Percentiles rank a stretch among this genome's conserved stretches.
These are phyloP conservation scores for Rattus norvegicus DNA, from an alignment of 2,113 vertebrate species.

Conservation along the genomic window DNA sequence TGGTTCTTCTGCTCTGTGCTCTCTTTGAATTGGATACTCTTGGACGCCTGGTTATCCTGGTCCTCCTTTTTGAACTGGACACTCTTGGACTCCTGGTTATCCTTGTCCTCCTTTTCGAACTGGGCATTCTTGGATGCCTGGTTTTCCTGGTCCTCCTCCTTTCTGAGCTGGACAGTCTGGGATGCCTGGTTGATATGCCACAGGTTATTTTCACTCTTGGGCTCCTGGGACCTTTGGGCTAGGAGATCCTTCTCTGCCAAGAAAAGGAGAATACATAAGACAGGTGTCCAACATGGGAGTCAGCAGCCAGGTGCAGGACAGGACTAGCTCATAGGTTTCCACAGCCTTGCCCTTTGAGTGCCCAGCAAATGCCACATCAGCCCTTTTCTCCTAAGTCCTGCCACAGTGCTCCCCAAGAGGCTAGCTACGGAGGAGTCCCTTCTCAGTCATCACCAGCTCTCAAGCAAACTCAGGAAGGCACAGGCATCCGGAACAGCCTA, in stretches of 20 bases:
- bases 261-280: not conserved
- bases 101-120: too few species aligned
- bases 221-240: too few species aligned
- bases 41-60: too few species aligned
- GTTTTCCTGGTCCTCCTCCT: too few species aligned
- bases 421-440: not conserved
- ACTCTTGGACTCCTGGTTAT: accelerated
- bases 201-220: too few species aligned
- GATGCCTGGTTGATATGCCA: too few species aligned
- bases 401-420: not conserved
- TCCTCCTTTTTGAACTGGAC: accelerated
- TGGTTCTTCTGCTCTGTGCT: too few species aligned
- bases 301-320: not conserved
- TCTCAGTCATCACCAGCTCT: not conserved
- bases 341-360: not conserved
- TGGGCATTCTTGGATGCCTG: too few species aligned
- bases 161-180: too few species aligned
- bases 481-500: accelerated
- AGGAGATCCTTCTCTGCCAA: not conserved
- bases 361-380: too few species aligned
- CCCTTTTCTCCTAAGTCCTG: too few species aligned
- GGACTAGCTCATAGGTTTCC: accelerated
- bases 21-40: accelerated
- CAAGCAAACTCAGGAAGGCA: not conserved
- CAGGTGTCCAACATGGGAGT: not conserved